These are phyloP conservation scores for Cantharis lateralis DNA, from an alignment of 2,888 invertebrate genomes.

Conservation along the genomic window DNA sequence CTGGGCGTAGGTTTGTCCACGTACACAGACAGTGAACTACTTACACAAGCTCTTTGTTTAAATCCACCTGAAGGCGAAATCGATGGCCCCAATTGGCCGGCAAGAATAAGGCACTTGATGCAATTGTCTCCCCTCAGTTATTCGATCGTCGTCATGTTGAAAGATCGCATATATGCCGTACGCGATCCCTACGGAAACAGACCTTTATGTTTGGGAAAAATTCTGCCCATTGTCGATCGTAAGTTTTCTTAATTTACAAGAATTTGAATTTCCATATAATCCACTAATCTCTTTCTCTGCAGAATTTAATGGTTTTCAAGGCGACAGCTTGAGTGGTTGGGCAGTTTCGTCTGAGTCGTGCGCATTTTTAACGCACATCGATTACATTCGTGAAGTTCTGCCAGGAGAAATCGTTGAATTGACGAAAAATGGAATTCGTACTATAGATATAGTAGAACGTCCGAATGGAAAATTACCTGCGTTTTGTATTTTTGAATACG, in stretches of 20 bases:
- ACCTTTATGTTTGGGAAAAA: constrained; percentile 93
- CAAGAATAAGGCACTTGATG: constrained; percentile 91
- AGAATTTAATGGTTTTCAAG: constrained; percentile 52
- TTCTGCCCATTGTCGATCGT: constrained; percentile 64
- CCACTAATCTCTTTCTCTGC: not conserved
- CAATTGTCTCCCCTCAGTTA: constrained; percentile 92
- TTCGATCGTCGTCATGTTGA: constrained; percentile 91
- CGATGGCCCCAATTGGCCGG: constrained; percentile 90
- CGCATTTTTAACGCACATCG: constrained; percentile 89
- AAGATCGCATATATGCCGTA: constrained; percentile 92
- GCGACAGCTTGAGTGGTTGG: constrained; percentile 86
- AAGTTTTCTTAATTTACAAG: constrained; percentile 4
- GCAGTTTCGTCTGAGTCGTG: constrained; percentile 97
- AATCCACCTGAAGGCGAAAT: constrained; percentile 87
- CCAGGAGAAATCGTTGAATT: constrained; percentile 97
- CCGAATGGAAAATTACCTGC: constrained; percentile 81
- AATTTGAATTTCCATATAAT: no score
- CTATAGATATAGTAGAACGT: constrained; percentile 83
- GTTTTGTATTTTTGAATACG: constrained; percentile 99
- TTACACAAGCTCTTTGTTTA: constrained; percentile 93
- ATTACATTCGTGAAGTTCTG: constrained; percentile 88
- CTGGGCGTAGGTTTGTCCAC: constrained; percentile 95
- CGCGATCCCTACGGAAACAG: constrained; percentile 98
- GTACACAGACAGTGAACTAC: constrained; percentile 94
- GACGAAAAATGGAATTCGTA: constrained; percentile 80